Conservation (phyloP, 23 tunicate genomes). For the Styela plicata region DNA sequence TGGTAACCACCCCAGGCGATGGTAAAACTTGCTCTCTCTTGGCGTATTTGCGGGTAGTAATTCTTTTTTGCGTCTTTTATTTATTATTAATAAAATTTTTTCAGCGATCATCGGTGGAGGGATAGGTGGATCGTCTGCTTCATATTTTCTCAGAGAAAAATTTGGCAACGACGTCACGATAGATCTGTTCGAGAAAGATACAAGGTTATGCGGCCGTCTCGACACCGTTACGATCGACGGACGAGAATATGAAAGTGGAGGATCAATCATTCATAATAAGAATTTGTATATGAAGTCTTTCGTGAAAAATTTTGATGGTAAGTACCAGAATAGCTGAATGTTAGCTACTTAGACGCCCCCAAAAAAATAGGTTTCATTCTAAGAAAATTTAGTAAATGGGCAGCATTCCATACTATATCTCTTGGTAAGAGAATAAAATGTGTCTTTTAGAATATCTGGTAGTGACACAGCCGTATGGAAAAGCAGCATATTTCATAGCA, state of each 20-base stretch:
- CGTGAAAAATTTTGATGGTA: slow-evolving; percentile 42
- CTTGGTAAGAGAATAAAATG: too few relatives aligned
- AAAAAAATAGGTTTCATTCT: too few relatives aligned
- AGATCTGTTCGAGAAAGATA: slow-evolving; percentile 59
- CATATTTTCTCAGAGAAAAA: slow-evolving; percentile 46
- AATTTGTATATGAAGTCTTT: slow-evolving; percentile 54
- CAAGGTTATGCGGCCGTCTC: slow-evolving; percentile 54
- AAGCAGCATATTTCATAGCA: too few relatives aligned
- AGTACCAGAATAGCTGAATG: too few relatives aligned
- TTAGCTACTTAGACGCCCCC: too few relatives aligned
- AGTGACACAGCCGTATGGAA: too few relatives aligned
- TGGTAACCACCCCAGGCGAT: too few relatives aligned
- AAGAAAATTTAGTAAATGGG: too few relatives aligned
- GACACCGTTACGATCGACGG: slow-evolving; percentile 53
- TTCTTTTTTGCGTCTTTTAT: neutral
- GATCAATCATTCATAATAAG: slow-evolving; percentile 57
- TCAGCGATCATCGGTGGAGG: slow-evolving; percentile 87
- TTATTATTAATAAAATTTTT: neutral
- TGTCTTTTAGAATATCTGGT: too few relatives aligned
- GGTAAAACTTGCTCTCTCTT: neutral
- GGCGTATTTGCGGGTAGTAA: neutral
- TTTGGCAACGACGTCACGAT: slow-evolving; percentile 63
- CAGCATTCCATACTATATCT: too few relatives aligned
- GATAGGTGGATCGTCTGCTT: slow-evolving; percentile 65
- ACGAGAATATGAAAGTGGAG: slow-evolving; percentile 67